These are phyloP conservation scores for Mesorhabditis spiculigera DNA, from an alignment of 2,888 invertebrate species.

Conservation along the genomic window DNA sequence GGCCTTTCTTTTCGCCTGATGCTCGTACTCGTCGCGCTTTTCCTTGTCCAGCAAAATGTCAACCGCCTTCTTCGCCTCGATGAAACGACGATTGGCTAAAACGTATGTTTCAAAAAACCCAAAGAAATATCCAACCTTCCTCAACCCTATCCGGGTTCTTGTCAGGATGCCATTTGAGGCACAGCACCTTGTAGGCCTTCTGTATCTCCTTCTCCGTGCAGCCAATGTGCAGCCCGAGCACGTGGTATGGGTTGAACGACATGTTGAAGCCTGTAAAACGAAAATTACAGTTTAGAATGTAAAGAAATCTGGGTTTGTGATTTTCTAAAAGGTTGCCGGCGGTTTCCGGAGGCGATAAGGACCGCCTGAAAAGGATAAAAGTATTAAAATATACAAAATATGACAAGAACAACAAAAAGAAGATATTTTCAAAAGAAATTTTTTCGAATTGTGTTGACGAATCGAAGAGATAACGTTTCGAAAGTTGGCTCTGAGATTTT, in stretches of 20 bases:
- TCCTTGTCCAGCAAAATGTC: slow-evolving; percentile 35
- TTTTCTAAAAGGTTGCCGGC: too few species aligned
- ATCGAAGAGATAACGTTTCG: too few species aligned
- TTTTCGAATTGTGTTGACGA: too few species aligned
- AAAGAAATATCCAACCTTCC: slow-evolving; percentile 18
- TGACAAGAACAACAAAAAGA: too few species aligned
- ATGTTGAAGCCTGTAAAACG: neutral
- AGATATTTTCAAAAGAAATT: too few species aligned
- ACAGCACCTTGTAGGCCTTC: slow-evolving; percentile 37
- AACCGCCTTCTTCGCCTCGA: slow-evolving; percentile 38
- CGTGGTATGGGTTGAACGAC: slow-evolving; percentile 30
- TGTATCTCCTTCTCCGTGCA: slow-evolving; percentile 38
- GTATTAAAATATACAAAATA: too few species aligned
- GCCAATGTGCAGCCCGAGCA: slow-evolving; percentile 29
- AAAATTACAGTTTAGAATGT: too few species aligned
- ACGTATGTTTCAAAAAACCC: too few species aligned
- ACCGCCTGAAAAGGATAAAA: too few species aligned
- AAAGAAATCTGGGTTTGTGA: too few species aligned
- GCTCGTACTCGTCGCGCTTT: slow-evolving; percentile 19
- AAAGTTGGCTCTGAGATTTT: too few species aligned
- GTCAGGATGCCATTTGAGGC: slow-evolving; percentile 46
- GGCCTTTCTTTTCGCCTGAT: slow-evolving; percentile 19
- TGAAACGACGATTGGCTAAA: slow-evolving; percentile 26
- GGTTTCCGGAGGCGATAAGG: too few species aligned
- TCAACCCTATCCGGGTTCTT: slow-evolving; percentile 39